phyloP scores from a whole-genome alignment of 1,140 invertebrate species.

The Orussus abietinus region DNA sequence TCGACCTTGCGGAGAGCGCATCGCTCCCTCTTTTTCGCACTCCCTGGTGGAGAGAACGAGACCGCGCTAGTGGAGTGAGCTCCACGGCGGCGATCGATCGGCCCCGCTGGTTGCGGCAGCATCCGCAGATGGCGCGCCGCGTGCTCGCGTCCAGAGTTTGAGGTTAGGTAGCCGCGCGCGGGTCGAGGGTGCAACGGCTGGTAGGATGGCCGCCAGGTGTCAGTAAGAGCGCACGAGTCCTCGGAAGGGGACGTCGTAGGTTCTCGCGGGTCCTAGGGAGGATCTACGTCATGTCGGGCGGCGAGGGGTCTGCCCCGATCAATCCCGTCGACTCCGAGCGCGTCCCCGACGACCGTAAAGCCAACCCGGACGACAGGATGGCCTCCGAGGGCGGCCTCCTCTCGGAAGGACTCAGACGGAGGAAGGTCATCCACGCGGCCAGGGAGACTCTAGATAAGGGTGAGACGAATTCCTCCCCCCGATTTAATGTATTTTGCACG shows the following conservation, averaged over 20 bases:
- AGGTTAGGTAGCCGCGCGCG: too few species aligned
- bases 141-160: too few species aligned
- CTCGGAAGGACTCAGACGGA: slow-evolving; percentile 42
- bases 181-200: too few species aligned
- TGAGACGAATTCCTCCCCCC: too few species aligned
- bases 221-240: slow-evolving; percentile 42
- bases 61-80: neutral
- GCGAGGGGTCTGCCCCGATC: slow-evolving; percentile 48
- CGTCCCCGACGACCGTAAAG: slow-evolving; percentile 14
- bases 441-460: slow-evolving; percentile 63
- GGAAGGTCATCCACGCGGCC: slow-evolving; percentile 61
- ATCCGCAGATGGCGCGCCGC: neutral
- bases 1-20: too few species aligned
- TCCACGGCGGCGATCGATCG: neutral
- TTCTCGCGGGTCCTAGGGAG: slow-evolving; percentile 35
- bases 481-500: too few species aligned
- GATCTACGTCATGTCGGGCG: slow-evolving; percentile 45
- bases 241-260: slow-evolving; percentile 39
- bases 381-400: slow-evolving; percentile 32
- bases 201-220: too few species aligned
- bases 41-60: too few species aligned
- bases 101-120: neutral
- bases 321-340: slow-evolving; percentile 28
- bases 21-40: too few species aligned
- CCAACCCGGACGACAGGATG: slow-evolving; percentile 23